Evolutionary conservation across 2,888 invertebrate genomes (phyloP).

Genomic region (Mesorhabditis belari): DNA sequence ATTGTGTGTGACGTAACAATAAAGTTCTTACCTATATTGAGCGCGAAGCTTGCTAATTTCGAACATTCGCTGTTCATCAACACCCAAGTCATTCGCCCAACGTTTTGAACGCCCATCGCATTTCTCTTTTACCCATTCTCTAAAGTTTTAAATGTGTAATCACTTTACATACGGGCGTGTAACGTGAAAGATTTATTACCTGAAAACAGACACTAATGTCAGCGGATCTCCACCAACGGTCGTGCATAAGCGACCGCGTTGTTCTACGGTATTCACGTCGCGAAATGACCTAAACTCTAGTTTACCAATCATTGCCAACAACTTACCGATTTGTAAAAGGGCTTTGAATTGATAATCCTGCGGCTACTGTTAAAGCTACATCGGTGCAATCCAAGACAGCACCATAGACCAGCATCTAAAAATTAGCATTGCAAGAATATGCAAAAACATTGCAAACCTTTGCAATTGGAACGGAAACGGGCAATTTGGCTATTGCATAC

Average conservation of each 20-base stretch:
- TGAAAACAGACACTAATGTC: conserved; percentile 70
- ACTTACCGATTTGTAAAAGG: conserved; percentile 84
- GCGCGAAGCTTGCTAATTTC: conserved; percentile 85
- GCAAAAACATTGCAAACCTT: conserved; percentile 66
- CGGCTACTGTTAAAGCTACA: conserved; percentile 77
- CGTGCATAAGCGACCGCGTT: conserved; percentile 67
- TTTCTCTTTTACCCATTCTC: conserved; percentile 54
- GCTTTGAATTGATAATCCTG: conserved; percentile 83
- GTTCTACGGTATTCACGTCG: conserved; percentile 33
- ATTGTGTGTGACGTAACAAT: conserved; percentile 64
- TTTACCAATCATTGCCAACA: not conserved
- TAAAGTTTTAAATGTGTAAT: conserved; percentile 1
- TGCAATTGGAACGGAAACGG: conserved; percentile 87
- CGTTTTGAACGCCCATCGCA: conserved; percentile 57
- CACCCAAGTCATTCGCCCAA: conserved; percentile 81
- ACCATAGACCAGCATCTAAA: conserved; percentile 44
- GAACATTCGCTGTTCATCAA: conserved; percentile 93
- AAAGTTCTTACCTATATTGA: conserved; percentile 64
- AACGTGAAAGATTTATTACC: conserved; percentile 48
- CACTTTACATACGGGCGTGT: conserved; percentile 66
- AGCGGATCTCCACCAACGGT: conserved; percentile 86
- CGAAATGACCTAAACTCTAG: conserved; percentile 3
- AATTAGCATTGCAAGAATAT: not conserved
- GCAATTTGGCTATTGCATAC: conserved; percentile 75
- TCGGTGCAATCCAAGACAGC: conserved; percentile 39